A percentile compares a stretch with the other conserved stretches of the same genome.
Conservation (phyloP, 2,113 vertebrate species). For the Fregetta grallaria region DNA sequence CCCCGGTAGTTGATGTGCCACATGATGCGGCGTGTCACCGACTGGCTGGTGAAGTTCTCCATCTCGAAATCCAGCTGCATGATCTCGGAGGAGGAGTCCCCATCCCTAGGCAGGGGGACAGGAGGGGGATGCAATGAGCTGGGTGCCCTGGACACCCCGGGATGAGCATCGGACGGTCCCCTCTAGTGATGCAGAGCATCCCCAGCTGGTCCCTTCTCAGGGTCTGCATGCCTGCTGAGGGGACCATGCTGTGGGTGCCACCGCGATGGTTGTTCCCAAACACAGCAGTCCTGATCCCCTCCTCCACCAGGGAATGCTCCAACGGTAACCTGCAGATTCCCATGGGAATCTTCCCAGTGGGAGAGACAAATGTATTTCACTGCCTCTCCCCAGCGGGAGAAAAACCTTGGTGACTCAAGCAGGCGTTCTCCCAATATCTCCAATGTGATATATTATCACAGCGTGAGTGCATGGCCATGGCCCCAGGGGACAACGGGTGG, state of each 20-base stretch:
- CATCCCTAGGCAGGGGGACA: slow-evolving; percentile 73
- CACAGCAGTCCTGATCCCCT: not conserved
- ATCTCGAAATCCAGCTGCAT: slow-evolving; percentile 98
- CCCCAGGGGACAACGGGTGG: rapidly evolving
- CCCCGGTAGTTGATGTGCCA: slow-evolving; percentile 97
- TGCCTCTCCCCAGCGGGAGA: not conserved
- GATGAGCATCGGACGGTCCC: rapidly evolving
- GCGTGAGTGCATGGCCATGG: rapidly evolving
- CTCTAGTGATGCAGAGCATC: not conserved
- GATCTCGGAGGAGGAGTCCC: slow-evolving; percentile 83
- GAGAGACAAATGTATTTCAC: not conserved
- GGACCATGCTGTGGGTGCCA: not conserved
- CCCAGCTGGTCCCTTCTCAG: not conserved
- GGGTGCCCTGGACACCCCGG: rapidly evolving
- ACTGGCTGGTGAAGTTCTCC: slow-evolving; percentile 99
- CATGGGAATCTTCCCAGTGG: not conserved
- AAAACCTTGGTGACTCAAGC: not conserved
- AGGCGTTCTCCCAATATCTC: not conserved
- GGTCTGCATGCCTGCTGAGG: not conserved
- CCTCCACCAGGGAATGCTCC: not conserved
- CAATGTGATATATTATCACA: not conserved
- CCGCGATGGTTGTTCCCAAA: not conserved
- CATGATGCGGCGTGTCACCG: slow-evolving; percentile 95
- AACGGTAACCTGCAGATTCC: not conserved
- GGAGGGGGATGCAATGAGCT: not conserved